These are phyloP conservation scores for Speoplatyrhinus poulsoni DNA, from an alignment of 2,113 vertebrate species.

Conservation along the genomic window DNA sequence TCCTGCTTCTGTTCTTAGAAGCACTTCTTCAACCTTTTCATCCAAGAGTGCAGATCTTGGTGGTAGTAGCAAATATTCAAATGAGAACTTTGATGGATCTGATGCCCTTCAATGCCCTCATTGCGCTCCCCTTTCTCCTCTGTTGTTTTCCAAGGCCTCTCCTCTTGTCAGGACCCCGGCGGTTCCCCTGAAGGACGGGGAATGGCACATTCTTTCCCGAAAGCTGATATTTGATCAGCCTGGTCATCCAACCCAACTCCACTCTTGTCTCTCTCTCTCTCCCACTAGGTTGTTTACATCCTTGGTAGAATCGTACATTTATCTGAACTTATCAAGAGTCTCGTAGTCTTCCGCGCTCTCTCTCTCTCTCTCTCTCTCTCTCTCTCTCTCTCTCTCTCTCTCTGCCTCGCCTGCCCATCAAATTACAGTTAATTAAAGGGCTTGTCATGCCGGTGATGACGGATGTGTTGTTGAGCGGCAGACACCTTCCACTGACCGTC, in stretches of 20 bases:
- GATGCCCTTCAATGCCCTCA: background rate
- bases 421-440: constrained; percentile 73
- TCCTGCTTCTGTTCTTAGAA: too few species aligned
- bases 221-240: constrained; percentile 67
- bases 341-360: constrained; percentile 44
- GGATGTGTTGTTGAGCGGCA: constrained; percentile 50
- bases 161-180: constrained; percentile 11
- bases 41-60: too few species aligned
- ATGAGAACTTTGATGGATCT: too few species aligned
- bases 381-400: background rate
- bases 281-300: too few species aligned
- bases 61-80: too few species aligned
- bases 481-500: constrained; percentile 56
- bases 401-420: constrained; percentile 54
- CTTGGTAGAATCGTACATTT: too few species aligned
- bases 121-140: background rate
- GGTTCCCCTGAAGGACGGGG: constrained; percentile 3
- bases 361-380: constrained; percentile 41
- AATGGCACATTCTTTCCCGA: constrained; percentile 51
- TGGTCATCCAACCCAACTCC: constrained; percentile 38
- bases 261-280: background rate
- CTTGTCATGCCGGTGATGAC: constrained; percentile 65
- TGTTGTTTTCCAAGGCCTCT: constrained; percentile 8
- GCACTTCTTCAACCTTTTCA: background rate
- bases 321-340: too few species aligned